Conservation (phyloP, 1,140 invertebrate genomes). For the silkworm (Bombyx mori) region ASM3026992v2 NC_085121.1:6741001-6741500, state of each 20-base stretch:
- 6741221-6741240: constrained; percentile 57
- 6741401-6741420: constrained; percentile 67
- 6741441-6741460: constrained; percentile 68
- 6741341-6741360: constrained; percentile 17
- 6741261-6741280: constrained; percentile 69
- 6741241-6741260: constrained; percentile 67
- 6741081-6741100: constrained; percentile 66
- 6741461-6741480: constrained; percentile 71
- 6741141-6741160: constrained; percentile 22
- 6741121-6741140: constrained; percentile 61
- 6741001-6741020: constrained; percentile 56
- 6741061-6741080: constrained; percentile 72
- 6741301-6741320: constrained; percentile 42
- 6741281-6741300: constrained; percentile 63
- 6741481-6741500: constrained; percentile 70
- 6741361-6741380: constrained; percentile 36
- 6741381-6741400: constrained; percentile 61
- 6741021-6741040: constrained; percentile 70
- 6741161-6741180: constrained; percentile 24
- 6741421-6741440: constrained; percentile 66
- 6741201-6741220: constrained; percentile 62
- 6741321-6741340: constrained; percentile 18
- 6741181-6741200: constrained; percentile 67
- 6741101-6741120: constrained; percentile 60
- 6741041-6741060: constrained; percentile 71